Percentiles rank a stretch among this genome's conserved stretches.
Evolutionary conservation across 2,113 vertebrate species (phyloP).

Genomic region (Rhabdomys dilectus): DNA sequence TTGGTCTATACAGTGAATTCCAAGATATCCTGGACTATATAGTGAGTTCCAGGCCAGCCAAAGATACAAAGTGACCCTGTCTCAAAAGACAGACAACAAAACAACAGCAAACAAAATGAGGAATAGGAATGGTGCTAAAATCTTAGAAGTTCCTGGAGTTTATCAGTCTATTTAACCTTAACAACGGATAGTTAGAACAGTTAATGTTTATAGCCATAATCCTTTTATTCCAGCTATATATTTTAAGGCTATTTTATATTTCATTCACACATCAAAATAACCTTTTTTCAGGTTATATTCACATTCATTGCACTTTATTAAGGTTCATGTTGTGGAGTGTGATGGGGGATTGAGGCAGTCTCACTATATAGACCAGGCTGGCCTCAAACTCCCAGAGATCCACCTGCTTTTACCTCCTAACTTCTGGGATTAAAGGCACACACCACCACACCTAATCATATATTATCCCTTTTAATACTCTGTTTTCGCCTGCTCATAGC

Average conservation of each 20-base stretch:
- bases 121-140: background rate
- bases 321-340: background rate
- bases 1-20: background rate
- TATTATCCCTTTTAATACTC: background rate
- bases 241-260: background rate
- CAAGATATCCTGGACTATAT: background rate
- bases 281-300: background rate
- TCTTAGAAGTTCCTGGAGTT: background rate
- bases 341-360: background rate
- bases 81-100: background rate
- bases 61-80: background rate
- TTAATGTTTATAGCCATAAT: background rate
- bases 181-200: background rate
- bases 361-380: background rate
- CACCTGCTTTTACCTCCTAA: background rate
- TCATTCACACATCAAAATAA: background rate
- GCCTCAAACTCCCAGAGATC: background rate
- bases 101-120: background rate
- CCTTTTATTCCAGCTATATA: background rate
- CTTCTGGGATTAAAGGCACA: background rate
- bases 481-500: conserved; percentile 23
- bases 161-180: background rate
- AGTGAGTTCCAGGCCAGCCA: background rate
- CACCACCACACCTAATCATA: background rate
- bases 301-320: background rate